Percentiles rank a stretch among this genome's conserved stretches.
phyloP scores from a whole-genome alignment of 2,888 invertebrate genomes.

The Netelia inedita region DNA sequence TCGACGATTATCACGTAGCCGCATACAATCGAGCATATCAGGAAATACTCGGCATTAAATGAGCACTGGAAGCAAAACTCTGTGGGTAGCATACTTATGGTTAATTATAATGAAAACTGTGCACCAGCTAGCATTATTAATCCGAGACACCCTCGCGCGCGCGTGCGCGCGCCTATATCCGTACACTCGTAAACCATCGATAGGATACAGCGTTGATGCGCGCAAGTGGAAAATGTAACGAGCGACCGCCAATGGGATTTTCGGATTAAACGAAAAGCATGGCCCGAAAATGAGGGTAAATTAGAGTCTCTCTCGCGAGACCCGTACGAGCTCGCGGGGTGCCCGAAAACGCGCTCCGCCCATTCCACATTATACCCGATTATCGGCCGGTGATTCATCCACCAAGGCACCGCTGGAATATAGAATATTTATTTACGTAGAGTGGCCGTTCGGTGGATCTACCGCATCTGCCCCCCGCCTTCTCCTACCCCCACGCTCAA shows the following conservation, averaged over 20 bases:
- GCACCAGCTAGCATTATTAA: constrained; percentile 45
- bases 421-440: constrained; percentile 78
- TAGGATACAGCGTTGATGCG: constrained; percentile 47
- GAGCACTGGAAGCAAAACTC: constrained; percentile 13
- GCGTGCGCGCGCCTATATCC: background rate
- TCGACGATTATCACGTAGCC: no score
- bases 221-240: constrained; percentile 65
- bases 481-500: constrained; percentile 10
- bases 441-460: constrained; percentile 73
- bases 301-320: constrained; percentile 39
- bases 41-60: background rate
- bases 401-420: constrained; percentile 70
- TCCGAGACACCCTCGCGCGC: constrained; percentile 46
- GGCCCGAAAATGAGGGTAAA: constrained; percentile 65
- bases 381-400: constrained; percentile 72
- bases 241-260: constrained; percentile 67
- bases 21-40: background rate
- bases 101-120: constrained; percentile 56
- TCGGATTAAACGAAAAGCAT: constrained; percentile 67
- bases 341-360: constrained; percentile 29
- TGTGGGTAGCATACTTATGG: constrained; percentile 21
- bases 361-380: constrained; percentile 63
- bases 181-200: background rate
- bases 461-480: constrained; percentile 74
- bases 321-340: constrained; percentile 44